A percentile compares a stretch with the other conserved stretches of the same genome.
phyloP scores from a whole-genome alignment of 2,888 invertebrate species.

The Ptychoptera contaminata region DNA sequence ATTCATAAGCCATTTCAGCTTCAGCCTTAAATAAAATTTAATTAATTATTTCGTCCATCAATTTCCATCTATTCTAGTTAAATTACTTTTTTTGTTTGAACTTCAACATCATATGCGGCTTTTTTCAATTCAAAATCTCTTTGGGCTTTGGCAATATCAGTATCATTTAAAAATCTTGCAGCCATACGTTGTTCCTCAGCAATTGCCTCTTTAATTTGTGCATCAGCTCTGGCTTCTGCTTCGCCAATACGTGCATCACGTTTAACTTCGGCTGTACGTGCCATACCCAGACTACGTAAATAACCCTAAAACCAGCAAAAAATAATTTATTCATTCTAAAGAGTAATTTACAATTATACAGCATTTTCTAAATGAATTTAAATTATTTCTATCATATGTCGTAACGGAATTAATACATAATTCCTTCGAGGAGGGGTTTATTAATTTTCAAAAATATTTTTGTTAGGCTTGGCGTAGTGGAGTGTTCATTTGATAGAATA shows the following conservation, averaged over 20 bases:
- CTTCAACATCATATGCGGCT: conserved; percentile 92
- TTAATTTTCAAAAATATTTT: no score
- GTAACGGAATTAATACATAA: no score
- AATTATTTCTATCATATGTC: no score
- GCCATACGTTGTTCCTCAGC: conserved; percentile 96
- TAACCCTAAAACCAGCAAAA: conserved; percentile 35
- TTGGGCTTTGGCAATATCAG: conserved; percentile 93
- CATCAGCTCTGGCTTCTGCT: conserved; percentile 82
- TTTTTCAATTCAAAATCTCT: conserved; percentile 94
- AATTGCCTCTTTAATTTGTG: conserved; percentile 79
- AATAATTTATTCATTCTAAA: no score
- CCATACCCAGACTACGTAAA: conserved; percentile 86
- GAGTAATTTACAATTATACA: no score
- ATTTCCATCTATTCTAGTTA: no score
- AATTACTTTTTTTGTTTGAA: conserved; percentile 59
- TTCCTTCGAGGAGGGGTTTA: no score
- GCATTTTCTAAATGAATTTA: no score
- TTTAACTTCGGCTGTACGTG: conserved; percentile 86
- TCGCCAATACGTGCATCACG: conserved; percentile 94
- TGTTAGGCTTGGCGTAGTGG: no score
- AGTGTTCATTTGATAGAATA: no score
- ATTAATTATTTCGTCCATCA: conserved; percentile 3
- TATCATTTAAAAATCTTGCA: conserved; percentile 83
- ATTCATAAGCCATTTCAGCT: conserved; percentile 82
- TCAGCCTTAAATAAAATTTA: conserved; percentile 42